These are phyloP conservation scores for Sussaba pulchella DNA, from an alignment of 2,888 invertebrate species.

Conservation along the genomic window DNA sequence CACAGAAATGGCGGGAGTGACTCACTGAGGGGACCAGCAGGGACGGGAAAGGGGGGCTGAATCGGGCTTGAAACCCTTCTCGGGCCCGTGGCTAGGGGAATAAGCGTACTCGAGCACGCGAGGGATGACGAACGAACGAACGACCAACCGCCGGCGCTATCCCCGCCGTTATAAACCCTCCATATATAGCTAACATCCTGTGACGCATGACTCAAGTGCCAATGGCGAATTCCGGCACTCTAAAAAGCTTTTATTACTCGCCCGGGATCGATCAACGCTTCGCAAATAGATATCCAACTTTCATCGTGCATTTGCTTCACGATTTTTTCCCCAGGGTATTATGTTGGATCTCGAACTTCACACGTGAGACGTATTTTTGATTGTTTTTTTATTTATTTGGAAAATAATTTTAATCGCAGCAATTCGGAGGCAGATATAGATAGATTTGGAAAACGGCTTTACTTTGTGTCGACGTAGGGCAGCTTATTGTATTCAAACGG, in stretches of 20 bases:
- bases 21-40: constrained; percentile 53
- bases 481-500: too few relatives aligned
- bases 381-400: too few relatives aligned
- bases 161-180: background rate
- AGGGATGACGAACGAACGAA: constrained; percentile 51
- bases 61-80: constrained; percentile 50
- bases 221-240: constrained; percentile 37
- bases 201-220: constrained; percentile 29
- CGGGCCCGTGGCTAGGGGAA: constrained; percentile 26
- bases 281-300: background rate
- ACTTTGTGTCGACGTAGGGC: too few relatives aligned
- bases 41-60: too few relatives aligned
- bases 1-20: constrained; percentile 35
- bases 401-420: too few relatives aligned
- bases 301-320: background rate
- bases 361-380: background rate
- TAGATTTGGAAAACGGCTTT: too few relatives aligned
- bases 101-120: constrained; percentile 35
- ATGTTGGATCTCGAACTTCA: background rate
- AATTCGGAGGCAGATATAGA: too few relatives aligned
- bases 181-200: background rate
- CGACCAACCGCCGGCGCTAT: background rate
- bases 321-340: background rate
- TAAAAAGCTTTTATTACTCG: constrained; percentile 35
- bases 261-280: constrained; percentile 24